Evolutionary conservation across 2,888 invertebrate species (phyloP).

Genomic region (Hyposoter dolosus): DNA sequence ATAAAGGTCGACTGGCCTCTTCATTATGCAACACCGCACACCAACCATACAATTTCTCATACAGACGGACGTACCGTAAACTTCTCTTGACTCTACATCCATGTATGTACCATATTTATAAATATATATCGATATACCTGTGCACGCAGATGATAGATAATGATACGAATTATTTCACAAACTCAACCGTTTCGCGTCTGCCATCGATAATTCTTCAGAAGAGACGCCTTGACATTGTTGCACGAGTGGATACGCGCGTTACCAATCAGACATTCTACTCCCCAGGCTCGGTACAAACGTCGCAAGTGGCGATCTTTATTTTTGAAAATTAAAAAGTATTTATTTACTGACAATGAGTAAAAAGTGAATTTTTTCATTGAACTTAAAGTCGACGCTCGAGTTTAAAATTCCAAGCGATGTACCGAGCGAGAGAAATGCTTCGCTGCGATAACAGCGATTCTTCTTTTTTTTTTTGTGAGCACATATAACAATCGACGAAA

Average conservation of each 20-base stretch:
- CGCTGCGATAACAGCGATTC: neutral
- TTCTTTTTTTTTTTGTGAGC: neutral
- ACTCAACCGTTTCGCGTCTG: conserved; percentile 22
- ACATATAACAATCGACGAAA: neutral
- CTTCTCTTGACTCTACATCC: conserved; percentile 15
- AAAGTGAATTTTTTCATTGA: neutral
- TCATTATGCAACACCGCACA: conserved; percentile 46
- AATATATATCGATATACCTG: neutral
- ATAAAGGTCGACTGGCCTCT: conserved; percentile 50
- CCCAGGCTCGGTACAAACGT: neutral
- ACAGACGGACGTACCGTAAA: conserved; percentile 16
- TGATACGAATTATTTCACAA: conserved; percentile 34
- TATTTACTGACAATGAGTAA: neutral
- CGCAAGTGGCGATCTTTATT: neutral
- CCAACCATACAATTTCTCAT: conserved; percentile 18
- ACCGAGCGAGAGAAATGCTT: conserved; percentile 6
- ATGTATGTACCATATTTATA: neutral
- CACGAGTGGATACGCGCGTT: conserved; percentile 10
- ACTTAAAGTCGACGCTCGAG: neutral
- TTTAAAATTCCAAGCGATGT: neutral
- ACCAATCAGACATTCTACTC: neutral
- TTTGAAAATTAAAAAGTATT: neutral
- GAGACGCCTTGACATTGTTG: conserved; percentile 1
- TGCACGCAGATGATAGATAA: conserved; percentile 23
- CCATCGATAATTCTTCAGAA: conserved; percentile 22